Evolutionary conservation across 2,797 vertebrate genomes (phyloP), one percentile per base, ranked within the genome.

Genomic region (Gymnocypris eckloni): DNA sequence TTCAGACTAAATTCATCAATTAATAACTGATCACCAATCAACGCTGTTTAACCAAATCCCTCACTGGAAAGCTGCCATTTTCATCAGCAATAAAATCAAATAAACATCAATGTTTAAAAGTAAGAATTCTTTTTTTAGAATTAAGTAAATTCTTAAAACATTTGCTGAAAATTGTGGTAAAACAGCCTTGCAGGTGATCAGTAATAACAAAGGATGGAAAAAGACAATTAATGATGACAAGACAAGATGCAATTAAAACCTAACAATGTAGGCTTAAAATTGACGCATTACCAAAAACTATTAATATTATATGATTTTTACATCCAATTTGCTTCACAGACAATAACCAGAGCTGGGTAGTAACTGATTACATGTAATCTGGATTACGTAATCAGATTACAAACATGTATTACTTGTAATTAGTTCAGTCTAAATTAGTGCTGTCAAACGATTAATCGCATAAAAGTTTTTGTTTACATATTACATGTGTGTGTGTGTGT

Each of bases 201-300:
- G 37, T 22, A 45, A 12, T 33, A 69, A 45, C 6, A 59, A 83
- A 75, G 22, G 10, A 25, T 59, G 75, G 83, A 85, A 85, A 78
- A 85, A 85, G 83, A 85, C 83, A 79, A 79, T 45, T 16, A 70
- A 43, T 9, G 15, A 69, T 66, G 45, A 15, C 28, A 8, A 18
- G 18, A 20, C 33, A 76, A 54, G 33, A 56, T 0, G 4, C 16
- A 48, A 52, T n/a, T 79, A 77, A 77, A 77, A 77, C 28, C 16
- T 77, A 43, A 79, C 20, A 22, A 45, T 37, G 20, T 71, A 48
- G 13, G 13, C 39, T 18, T 79, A 66, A 69, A 15, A 45, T 8
- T 10, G 12, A 37, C 25, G 41, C n/a, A 37, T 61, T 83, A 66
- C 8, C 15, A 56, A 39, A 37, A 37, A 22, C 28, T 33, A 33